Evolutionary conservation across 2,113 vertebrate species (phyloP), one percentile per base, ranked within the genome.

Genomic region (Microcebus lehilahytsara): DNA sequence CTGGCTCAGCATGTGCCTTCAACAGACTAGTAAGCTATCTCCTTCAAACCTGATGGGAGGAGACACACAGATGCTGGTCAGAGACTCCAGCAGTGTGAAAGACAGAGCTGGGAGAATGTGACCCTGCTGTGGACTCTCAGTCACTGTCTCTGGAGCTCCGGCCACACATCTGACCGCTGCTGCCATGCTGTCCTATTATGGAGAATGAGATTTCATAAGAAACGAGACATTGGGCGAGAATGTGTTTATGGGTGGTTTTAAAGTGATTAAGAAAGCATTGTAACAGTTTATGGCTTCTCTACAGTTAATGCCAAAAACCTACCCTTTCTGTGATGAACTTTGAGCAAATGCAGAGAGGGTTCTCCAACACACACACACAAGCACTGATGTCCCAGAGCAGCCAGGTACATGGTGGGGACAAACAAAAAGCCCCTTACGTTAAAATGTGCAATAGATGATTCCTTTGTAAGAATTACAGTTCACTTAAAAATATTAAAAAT

Each of bases 41-140:
- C 97, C 66, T 98, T 97, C 81, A 99, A 96, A 93, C 98, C 99
- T 99, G 25, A 56, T 51, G 19, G 88, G 64, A 95, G 46, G 85
- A 49, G 95, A 89, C 32, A 83, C 49, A 95, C 79, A 95, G 66
- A 75, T 0, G 5, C 46, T 23, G 64, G 64, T 53, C 69, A 58
- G 60, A 83, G 19, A n/a, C 14, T 6, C 69, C 14, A 9, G n/a
- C 1, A 6, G 20, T 3, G 0, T 13, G 11, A n/a, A 25, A 49
- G 42, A 40, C 60, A 42, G 20, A 20, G 22, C 40, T 25, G 16
- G 64, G 56, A 37, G 53, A 25, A 25, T 1, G 8, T 4, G 25
- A 64, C 34, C 5, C 8, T n/a, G 23, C 83, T 3, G 34, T 4
- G 0, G 37, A 80, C 27, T 34, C 49, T 46, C 0, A 23, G 6